Evolutionary conservation across 2,113 vertebrate species (phyloP).

Genomic region (Tringa solitaria): DNA sequence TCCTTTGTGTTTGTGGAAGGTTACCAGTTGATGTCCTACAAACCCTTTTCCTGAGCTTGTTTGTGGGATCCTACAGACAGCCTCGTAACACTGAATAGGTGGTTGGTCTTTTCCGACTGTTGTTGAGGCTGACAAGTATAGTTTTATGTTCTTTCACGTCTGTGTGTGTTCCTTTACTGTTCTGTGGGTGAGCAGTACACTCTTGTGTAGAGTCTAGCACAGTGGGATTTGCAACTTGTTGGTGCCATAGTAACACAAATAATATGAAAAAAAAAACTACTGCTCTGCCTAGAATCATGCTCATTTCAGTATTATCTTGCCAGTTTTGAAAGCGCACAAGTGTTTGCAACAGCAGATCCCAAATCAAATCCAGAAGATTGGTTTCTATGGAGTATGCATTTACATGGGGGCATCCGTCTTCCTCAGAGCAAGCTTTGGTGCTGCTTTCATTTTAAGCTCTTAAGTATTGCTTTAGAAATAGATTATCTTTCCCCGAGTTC

Average conservation of each 20-base stretch:
- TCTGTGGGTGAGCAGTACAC: not conserved
- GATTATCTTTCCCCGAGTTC: not conserved
- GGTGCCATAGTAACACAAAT: constrained; percentile 9
- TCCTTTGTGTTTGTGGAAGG: not conserved
- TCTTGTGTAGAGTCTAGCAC: not conserved
- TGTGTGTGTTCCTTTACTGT: not conserved
- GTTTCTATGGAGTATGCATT: not conserved
- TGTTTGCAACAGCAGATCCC: not conserved
- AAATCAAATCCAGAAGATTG: not conserved
- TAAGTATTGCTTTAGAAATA: not conserved
- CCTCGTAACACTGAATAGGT: not conserved
- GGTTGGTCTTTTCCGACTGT: not conserved
- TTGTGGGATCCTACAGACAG: not conserved
- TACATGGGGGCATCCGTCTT: not conserved
- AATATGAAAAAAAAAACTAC: not conserved
- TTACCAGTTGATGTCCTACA: not conserved
- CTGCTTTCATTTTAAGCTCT: not conserved
- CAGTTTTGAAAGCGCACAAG: not conserved
- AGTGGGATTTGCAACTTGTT: not conserved
- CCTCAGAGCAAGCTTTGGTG: not conserved
- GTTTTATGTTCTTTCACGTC: not conserved
- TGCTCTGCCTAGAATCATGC: not conserved
- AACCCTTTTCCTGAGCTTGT: not conserved
- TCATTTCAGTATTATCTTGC: not conserved
- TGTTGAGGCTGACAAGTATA: not conserved